Conservation (phyloP, 2,797 vertebrate species). For the Hippocampus kuda region DNA sequence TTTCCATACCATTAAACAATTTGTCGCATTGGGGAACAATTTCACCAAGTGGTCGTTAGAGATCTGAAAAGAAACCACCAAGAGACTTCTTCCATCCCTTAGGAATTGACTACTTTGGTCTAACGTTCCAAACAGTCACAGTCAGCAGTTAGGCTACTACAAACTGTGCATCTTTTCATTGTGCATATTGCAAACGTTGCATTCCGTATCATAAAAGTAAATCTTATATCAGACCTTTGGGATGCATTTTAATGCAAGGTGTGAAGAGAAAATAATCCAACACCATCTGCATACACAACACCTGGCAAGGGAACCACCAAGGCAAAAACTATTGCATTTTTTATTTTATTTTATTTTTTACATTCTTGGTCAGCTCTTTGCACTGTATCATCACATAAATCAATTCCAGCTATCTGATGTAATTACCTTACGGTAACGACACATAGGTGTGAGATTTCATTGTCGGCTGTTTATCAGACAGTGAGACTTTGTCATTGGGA, state of each 20-base stretch:
- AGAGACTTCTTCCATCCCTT: too few species aligned
- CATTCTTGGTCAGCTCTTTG: constrained; percentile 4
- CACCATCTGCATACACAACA: constrained; percentile 7
- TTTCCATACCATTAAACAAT: too few species aligned
- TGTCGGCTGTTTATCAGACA: constrained; percentile 19
- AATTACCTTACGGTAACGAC: constrained; percentile 31
- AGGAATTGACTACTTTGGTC: too few species aligned
- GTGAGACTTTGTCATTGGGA: constrained; percentile 9
- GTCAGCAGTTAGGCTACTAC: constrained; percentile 15
- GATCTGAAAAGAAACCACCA: too few species aligned
- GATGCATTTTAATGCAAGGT: constrained; percentile 8
- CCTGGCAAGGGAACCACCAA: not conserved
- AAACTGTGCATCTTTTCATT: not conserved
- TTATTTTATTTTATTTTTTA: not conserved
- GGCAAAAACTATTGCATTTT: not conserved
- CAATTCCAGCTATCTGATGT: constrained; percentile 20
- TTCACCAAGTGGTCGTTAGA: not conserved
- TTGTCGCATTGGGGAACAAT: not conserved
- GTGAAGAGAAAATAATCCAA: constrained; percentile 13
- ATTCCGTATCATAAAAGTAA: constrained; percentile 4
- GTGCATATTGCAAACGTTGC: not conserved
- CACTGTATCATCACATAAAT: constrained; percentile 8
- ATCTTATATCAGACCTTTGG: constrained; percentile 7
- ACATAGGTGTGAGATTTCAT: constrained; percentile 39
- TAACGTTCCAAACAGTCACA: constrained; percentile 22